Evolutionary conservation across 1,140 invertebrate genomes (phyloP), one percentile per base, ranked within the genome.

Genomic region (Wiebesia pumilae): DNA sequence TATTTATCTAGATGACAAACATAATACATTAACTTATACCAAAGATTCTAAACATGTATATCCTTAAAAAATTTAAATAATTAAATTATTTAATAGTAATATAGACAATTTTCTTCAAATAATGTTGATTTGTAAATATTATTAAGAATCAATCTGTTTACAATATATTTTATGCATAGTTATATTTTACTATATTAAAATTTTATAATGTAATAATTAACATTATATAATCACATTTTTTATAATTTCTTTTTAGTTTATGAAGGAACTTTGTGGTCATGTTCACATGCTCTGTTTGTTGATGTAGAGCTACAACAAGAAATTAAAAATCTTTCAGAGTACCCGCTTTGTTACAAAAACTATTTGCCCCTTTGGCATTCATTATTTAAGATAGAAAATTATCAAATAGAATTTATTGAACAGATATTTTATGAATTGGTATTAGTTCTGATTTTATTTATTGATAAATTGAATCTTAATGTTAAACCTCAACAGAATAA

Each of bases 401-500:
- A 83, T 35, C 43, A 85, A 78, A 80, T 67, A 43, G 47, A 87
- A 73, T 83, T 88, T 24, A 47, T 38, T 75, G 90, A 89, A 67
- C 89, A 92, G 67, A 88, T 96, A 21, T 95, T 95, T 30, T 92
- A 95, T 90, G 92, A 95, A 89, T 90, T 95, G 40, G 92, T 96
- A 10, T 88, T 90, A 19, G 93, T 94, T 27, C 92, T 95, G 35
- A 91, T 95, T 21, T 90, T 88, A 58, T 92, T 96, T 9, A 92
- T 96, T 0, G 91, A 93, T 9, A 95, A 95, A 90, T 89, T 96
- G 27, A 94, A 96, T 90, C 90, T 96, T n/a, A 88, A 91, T 0
- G 91, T 91, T 65, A 90, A 91, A 27, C 90, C 92, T n/a, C 89
- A 91, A 10, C 87, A 92, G 65, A 88, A 89, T 24, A 81, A 89